phyloP scores from a whole-genome alignment of 2,797 vertebrate species.

The Lophura swinhoii region DNA sequence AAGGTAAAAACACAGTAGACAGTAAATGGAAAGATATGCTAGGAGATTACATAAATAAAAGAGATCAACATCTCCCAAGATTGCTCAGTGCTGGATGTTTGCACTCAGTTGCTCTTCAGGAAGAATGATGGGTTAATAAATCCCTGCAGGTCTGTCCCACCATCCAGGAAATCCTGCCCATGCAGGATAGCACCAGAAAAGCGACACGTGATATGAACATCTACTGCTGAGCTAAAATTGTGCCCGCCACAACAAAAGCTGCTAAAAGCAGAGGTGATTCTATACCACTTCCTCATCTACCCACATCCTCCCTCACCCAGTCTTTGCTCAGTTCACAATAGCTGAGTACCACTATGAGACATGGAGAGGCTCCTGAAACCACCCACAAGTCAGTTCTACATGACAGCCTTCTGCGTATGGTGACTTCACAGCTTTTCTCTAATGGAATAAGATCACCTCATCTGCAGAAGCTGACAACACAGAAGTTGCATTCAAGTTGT shows the following conservation, averaged over 20 bases:
- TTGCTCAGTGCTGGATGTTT: neutral
- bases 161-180: fast-evolving
- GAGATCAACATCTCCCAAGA: neutral
- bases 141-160: neutral
- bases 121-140: neutral
- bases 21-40: neutral
- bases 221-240: neutral
- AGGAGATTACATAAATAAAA: neutral
- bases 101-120: neutral
- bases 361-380: neutral
- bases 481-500: neutral
- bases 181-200: neutral
- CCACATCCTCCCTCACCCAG: neutral
- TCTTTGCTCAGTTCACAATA: neutral
- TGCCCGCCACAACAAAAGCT: neutral
- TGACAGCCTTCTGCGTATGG: neutral
- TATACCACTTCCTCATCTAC: neutral
- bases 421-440: neutral
- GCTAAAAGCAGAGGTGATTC: neutral
- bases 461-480: neutral
- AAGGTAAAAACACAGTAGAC: neutral
- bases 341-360: neutral
- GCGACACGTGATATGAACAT: neutral
- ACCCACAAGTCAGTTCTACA: fast-evolving
- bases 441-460: fast-evolving